These are phyloP conservation scores for Cuniculus paca DNA, from an alignment of 2,797 vertebrate genomes.

Conservation along the genomic window DNA sequence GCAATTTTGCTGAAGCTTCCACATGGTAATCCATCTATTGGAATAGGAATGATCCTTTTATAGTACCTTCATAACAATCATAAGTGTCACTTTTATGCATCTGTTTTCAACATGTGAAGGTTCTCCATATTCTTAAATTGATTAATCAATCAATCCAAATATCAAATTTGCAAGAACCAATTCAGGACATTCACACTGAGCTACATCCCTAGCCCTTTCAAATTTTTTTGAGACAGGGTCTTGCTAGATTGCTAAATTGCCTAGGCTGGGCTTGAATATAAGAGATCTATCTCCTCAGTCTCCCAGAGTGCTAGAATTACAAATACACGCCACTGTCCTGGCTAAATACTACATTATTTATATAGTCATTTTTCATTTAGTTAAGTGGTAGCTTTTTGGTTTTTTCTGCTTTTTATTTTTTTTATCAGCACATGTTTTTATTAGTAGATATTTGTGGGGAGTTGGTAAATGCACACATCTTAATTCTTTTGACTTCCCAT, in stretches of 20 bases:
- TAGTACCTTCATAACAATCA: background rate
- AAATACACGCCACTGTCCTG: background rate
- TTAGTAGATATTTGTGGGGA: background rate
- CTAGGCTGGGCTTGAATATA: background rate
- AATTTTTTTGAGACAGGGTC: background rate
- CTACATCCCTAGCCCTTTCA: background rate
- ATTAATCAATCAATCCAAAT: background rate
- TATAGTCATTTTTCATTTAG: background rate
- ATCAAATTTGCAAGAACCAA: slow-evolving; percentile 16
- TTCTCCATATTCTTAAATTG: slow-evolving; percentile 44
- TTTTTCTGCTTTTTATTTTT: background rate
- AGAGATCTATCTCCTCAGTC: background rate
- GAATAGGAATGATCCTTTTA: background rate
- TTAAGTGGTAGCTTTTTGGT: background rate
- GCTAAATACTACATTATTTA: background rate
- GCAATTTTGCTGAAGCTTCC: slow-evolving; percentile 15
- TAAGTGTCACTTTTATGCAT: background rate
- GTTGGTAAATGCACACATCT: background rate
- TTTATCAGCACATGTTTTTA: background rate
- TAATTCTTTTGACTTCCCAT: background rate
- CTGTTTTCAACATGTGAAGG: slow-evolving; percentile 9
- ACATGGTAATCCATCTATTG: background rate
- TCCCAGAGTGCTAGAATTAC: background rate
- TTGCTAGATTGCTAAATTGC: background rate
- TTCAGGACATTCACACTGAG: background rate